Conservation (phyloP, 2,888 invertebrate genomes). For the Thyatira batis region DNA sequence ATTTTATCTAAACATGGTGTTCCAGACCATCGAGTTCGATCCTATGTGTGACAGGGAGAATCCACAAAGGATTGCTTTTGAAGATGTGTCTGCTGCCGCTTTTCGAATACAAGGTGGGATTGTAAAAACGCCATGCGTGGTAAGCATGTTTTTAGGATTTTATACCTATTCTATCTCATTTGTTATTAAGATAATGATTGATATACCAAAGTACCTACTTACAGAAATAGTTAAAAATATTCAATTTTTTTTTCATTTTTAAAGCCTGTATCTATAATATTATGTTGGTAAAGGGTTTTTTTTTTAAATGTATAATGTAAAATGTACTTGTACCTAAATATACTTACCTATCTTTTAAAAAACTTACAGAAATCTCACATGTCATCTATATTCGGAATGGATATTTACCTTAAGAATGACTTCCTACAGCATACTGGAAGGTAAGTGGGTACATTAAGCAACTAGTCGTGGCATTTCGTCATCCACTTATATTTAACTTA, state of each 20-base stretch:
- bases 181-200: too few relatives aligned
- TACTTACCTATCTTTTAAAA: slow-evolving; percentile 26
- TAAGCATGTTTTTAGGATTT: slow-evolving; percentile 69
- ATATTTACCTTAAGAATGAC: slow-evolving; percentile 96
- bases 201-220: too few relatives aligned
- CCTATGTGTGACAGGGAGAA: slow-evolving; percentile 86
- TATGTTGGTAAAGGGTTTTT: too few relatives aligned
- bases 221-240: too few relatives aligned
- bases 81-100: slow-evolving; percentile 94
- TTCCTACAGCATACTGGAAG: slow-evolving; percentile 97
- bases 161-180: too few relatives aligned
- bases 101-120: slow-evolving; percentile 93
- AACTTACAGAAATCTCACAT: slow-evolving; percentile 89
- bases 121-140: slow-evolving; percentile 92
- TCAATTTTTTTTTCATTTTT: too few relatives aligned
- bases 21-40: slow-evolving; percentile 72
- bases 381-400: slow-evolving; percentile 90
- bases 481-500: too few relatives aligned
- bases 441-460: slow-evolving; percentile 62
- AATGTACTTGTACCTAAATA: too few relatives aligned
- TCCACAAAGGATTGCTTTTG: slow-evolving; percentile 88
- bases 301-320: too few relatives aligned
- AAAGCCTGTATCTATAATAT: too few relatives aligned
- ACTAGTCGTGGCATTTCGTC: background rate
- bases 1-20: slow-evolving; percentile 53